Base-by-base conservation (phyloP, 2,888 invertebrate genomes). In the Polymixis lichenea region DNA sequence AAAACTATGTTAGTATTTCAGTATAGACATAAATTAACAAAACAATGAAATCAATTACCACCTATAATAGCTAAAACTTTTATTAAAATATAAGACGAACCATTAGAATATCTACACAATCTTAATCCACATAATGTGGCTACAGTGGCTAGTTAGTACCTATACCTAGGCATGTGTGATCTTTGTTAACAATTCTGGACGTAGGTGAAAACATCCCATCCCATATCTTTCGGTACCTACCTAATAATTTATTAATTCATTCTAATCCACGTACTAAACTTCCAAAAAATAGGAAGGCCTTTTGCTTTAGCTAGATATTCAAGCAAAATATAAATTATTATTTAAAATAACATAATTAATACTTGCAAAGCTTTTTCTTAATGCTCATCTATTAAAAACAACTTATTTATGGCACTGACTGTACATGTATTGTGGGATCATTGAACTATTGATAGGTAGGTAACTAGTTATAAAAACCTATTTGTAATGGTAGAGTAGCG, bases 371-470 rank as follows among this genome's bases (percentile, higher is more conserved):
- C 60, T 83, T 83, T 67, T 79, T 61, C 46, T 28, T 68, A 55
- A 53, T 70, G 62, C 38, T 76, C 86, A 71, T 80, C 74, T 77
- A 76, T 74, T 65, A 78, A 78, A 76, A 75, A 65, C 28, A 66
- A 62, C 61, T 72, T 84, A 86, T 87, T 87, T 87, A 76, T 71
- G 83, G 76, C 83, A 77, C 73, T 84, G 87, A 86, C 84, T 89
- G 80, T 87, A 86, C 83, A 75, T 81, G 73, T 78, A 76, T 75
- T 55, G 67, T 73, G 86, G 86, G 93, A 92, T 93, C 92, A 91
- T 87, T 92, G 94, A 89, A 91, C 93, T 90, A 86, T 87, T 88
- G 83, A 82, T 87, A 85, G 81, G 86, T 87, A 86, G 82, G 84
- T 80, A 84, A 85, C 75, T 84, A 88, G 83, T 61, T 84, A 82